Evolutionary conservation across 2,797 vertebrate species (phyloP), one percentile per base, ranked within the genome.

Genomic region (Urophycis tenuis): DNA sequence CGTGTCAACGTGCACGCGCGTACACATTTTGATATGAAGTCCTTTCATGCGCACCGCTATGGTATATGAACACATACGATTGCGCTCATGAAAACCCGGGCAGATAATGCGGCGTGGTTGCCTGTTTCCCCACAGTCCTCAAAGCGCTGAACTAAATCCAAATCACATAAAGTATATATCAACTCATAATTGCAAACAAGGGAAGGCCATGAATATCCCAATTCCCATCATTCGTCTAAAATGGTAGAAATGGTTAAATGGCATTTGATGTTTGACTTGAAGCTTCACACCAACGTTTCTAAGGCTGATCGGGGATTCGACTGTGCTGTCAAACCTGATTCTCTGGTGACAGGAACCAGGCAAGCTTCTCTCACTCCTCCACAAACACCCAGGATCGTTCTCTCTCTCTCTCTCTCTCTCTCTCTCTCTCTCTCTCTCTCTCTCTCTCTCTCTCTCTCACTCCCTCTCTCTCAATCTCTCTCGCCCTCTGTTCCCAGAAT

Each of bases 391-490:
- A 22, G 17, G 17, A 17, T 72, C 33, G n/a, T 34, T 36, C 71
- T 72, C 71, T 22, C 33, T 35, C 71, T 72, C 71, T 35, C 33
- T 35, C 33, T 72, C 71, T 72, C 71, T 36, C 71, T 36, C 71
- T 35, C 71, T 35, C 33, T 72, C 71, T 72, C 71, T 36, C 71
- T 36, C 71, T 35, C 71, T 36, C 71, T 72, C 71, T 22, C 33
- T 35, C 71, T 72, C 71, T 35, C 33, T 35, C 33, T 72, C 71
- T 72, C 71, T 36, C 71, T 36, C 71, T 35, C 71, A n/a, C n/a
- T n/a, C n/a, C n/a, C n/a, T n/a, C n/a, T n/a, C n/a, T n/a, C n/a
- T n/a, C n/a, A n/a, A n/a, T n/a, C n/a, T n/a, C 71, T 35, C 31
- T 72, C 71, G 7, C 71, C 22, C 71, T 72, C 71, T 9, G 31